Base-by-base conservation (phyloP, 64 coral and sea anemone species). In the Montipora foliosa region DNA sequence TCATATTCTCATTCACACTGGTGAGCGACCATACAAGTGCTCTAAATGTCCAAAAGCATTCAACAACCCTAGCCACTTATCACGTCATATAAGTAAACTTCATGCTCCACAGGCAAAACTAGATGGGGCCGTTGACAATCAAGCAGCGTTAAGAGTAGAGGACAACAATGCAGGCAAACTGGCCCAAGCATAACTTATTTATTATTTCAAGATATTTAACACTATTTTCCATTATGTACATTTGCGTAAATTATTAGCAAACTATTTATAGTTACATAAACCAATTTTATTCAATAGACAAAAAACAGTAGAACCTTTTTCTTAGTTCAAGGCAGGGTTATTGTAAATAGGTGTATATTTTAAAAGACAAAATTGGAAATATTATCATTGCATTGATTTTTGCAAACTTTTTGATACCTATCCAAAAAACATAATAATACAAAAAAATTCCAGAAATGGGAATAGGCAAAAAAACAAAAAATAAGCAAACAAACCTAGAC, bases 51-150 rank as follows among this genome's bases (percentile, higher is more conserved):
- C 95, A 25, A 94, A 96, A 48, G 97, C 97, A 24, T 99, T 99
- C 44, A 99, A 99, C 89, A 99, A 99, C 85, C 97, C 97, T 1
- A 99, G 97, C 67, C 97, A 99, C 44, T 92, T 99, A 71, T 96
- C 97, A 15, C 82, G 97, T n/a, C 97, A 99, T 77, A 96, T 96
- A 12, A 96, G 94, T 49, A 99, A 99, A 53, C 89, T 99, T 4
- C 97, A 99, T 60, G 95, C 95, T 12, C 95, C 95, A 25, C 95
- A 93, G 64, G 50, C 29, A 44, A 76, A 89, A 76, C 24, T 50
- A 2, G 76, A 89, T 16, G 82, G 82, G n/a, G 17, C 67, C 24
- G 82, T 72, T 22, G 82, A 86, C 9, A 72, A 49, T 49, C 82
- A 68, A 5, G 15, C 66, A 70, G 19, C 44, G 4, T 86, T 51